Conservation (phyloP, 2,113 vertebrate species). For the Datnioides undecimradiatus region DNA sequence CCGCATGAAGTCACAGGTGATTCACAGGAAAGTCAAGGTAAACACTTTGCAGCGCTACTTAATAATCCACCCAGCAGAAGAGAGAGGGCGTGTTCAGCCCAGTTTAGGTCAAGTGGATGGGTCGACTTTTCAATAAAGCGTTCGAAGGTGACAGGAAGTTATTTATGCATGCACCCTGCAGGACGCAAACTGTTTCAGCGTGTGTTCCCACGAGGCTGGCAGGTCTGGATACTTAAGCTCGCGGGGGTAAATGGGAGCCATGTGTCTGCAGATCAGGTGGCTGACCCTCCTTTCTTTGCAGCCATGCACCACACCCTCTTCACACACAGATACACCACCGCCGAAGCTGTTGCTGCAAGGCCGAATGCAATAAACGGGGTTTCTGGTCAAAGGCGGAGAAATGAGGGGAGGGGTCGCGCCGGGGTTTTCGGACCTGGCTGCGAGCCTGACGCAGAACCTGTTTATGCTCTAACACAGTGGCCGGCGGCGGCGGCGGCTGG, state of each 20-base stretch:
- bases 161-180: too few relatives aligned
- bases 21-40: too few relatives aligned
- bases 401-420: neutral
- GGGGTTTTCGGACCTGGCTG: neutral
- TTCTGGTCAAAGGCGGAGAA: constrained; percentile 9
- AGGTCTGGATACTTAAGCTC: constrained; percentile 42
- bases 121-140: neutral
- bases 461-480: constrained; percentile 39
- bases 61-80: too few relatives aligned
- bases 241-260: constrained; percentile 70
- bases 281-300: constrained; percentile 51
- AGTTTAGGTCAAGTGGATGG: neutral
- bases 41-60: too few relatives aligned
- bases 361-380: constrained; percentile 5
- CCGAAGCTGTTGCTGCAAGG: constrained; percentile 1
- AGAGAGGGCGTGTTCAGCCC: neutral
- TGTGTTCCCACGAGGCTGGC: constrained; percentile 48
- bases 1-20: too few relatives aligned
- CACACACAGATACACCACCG: constrained; percentile 4
- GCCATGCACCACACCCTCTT: neutral
- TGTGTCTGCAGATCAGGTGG: constrained; percentile 70
- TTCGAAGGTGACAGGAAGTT: neutral
- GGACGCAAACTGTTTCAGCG: too few relatives aligned
- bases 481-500: constrained; percentile 36
- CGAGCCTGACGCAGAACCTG: constrained; percentile 3